phyloP scores from a whole-genome alignment of 2,113 vertebrate species.

The Strix aluco region DNA sequence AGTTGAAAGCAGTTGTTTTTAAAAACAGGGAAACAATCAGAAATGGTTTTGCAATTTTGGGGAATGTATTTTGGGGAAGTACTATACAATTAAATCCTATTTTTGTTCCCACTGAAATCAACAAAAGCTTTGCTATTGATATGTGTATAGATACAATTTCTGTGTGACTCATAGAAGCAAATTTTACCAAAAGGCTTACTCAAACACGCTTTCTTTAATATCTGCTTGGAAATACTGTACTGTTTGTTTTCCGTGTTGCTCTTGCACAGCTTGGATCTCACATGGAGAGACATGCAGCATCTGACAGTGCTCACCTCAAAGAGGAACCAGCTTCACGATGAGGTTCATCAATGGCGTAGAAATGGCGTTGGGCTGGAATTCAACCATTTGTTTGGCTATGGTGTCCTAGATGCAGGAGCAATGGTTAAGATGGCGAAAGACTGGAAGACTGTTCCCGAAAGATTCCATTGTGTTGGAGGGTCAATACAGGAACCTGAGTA shows the following conservation, averaged over 20 bases:
- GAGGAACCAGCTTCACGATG: constrained; percentile 96
- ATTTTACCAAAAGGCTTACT: background rate
- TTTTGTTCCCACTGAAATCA: background rate
- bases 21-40: background rate
- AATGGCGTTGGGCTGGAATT: constrained; percentile 97
- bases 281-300: constrained; percentile 98
- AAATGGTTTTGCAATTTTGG: background rate
- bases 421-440: constrained; percentile 98
- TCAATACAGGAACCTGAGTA: constrained; percentile 91
- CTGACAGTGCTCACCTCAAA: constrained; percentile 97
- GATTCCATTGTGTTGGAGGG: constrained; percentile 96
- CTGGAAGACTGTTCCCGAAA: constrained; percentile 95
- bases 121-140: background rate
- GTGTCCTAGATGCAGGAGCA: constrained; percentile 93
- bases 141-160: background rate
- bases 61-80: background rate
- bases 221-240: background rate
- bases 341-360: constrained; percentile 95
- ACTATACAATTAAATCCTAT: background rate
- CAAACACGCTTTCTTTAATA: background rate
- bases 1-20: background rate
- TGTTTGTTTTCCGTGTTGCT: background rate
- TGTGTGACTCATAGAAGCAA: background rate
- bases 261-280: constrained; percentile 83
- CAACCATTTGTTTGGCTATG: constrained; percentile 97